A percentile compares a stretch with the other conserved stretches of the same genome.
Conservation (phyloP, 2,113 vertebrate genomes). For the Delphinapterus leucas region DNA sequence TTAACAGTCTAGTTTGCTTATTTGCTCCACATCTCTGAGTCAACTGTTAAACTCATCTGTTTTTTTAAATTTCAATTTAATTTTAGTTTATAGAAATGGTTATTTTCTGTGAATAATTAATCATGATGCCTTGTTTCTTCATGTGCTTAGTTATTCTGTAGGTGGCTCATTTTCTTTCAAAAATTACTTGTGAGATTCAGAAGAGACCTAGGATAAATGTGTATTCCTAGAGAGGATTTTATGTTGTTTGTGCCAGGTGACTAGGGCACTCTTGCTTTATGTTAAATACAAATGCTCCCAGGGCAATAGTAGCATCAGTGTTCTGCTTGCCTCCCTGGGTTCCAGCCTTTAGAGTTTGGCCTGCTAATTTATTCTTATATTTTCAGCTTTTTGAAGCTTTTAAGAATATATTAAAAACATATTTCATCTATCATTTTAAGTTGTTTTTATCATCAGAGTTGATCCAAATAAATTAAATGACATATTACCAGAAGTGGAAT, state of each 20-base stretch:
- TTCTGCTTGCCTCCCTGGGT: neutral
- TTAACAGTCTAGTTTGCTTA: neutral
- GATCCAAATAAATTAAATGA: neutral
- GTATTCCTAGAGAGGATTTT: neutral
- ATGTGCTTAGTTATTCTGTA: neutral
- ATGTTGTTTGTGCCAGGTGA: neutral
- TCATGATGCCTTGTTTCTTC: neutral
- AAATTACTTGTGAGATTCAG: constrained; percentile 3
- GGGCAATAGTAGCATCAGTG: neutral
- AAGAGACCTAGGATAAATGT: neutral
- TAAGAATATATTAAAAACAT: neutral
- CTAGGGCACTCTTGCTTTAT: neutral
- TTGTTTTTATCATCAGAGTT: neutral
- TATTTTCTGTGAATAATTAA: constrained; percentile 2
- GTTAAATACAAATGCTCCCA: neutral
- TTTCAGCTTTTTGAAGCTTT: neutral
- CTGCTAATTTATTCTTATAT: neutral
- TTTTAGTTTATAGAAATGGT: constrained; percentile 9
- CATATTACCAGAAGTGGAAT: neutral
- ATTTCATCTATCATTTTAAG: neutral
- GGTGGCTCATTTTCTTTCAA: constrained; percentile 11
- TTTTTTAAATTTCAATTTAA: neutral
- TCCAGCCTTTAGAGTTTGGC: neutral
- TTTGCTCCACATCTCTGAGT: neutral
- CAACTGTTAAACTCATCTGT: neutral